Evolutionary conservation across 2,797 vertebrate genomes (phyloP), one percentile per base, ranked within the genome.

Genomic region (Pagetopsis macropterus): DNA sequence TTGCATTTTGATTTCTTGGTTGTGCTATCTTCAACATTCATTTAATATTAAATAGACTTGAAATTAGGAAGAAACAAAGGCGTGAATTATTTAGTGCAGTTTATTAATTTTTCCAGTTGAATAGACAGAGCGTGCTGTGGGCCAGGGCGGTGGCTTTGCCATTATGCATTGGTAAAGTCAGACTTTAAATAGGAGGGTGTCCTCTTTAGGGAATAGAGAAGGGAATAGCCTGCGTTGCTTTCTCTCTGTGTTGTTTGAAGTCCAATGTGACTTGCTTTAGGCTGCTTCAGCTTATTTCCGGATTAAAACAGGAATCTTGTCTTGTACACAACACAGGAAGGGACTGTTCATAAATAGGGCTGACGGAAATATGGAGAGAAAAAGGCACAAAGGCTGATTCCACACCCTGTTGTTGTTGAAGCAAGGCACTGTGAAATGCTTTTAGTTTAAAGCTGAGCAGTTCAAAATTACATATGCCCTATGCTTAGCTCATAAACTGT

Each of bases 161-260:
- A 59, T 63, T 65, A 64, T 78, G 65, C 76, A 87, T 89, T 87
- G 75, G 65, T 65, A 23, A 76, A 70, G 77, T 78, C 72, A 68
- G 71, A 80, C 70, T 71, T 82, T 57, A 86, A 84, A 80, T 75
- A 81, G 65, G 82, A 70, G 71, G 59, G 52, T 73, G 76, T 84
- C 75, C 70, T 72, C 54, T 69, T 87, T 70, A 44, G 63, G 52
- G 52, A 76, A n/a, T n/a, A n/a, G n/a, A n/a, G n/a, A n/a, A n/a
- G n/a, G 48, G 52, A 62, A 71, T 48, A 65, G 74, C 43, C 68
- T 64, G 52, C 54, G 40, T 46, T 60, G 62, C 68, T 52, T 74
- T 71, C 46, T 71, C 65, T 37, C 59, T 27, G 16, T 77, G 65
- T 75, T 80, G 75, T 84, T 76, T 83, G 55, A 78, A 81, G 78